A percentile compares a stretch with the other conserved stretches of the same genome.
phyloP scores from a whole-genome alignment of 2,888 invertebrate species.

The Caenorhabditis wallacei region DNA sequence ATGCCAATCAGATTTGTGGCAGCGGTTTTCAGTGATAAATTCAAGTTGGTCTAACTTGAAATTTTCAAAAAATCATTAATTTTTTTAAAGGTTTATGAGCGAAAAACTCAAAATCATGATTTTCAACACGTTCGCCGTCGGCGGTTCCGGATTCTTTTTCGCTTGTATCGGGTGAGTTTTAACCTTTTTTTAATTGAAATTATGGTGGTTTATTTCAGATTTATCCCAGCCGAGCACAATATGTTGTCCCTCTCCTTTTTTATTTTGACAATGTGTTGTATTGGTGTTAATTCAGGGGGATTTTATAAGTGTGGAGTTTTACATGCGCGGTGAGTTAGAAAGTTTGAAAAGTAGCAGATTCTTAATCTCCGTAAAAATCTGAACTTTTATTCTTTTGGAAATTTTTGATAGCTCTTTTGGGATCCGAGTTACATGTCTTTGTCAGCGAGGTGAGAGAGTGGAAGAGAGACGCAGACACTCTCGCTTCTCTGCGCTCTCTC shows the following conservation, averaged over 20 bases:
- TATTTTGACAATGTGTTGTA: constrained; percentile 47
- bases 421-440: no score
- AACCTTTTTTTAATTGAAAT: not conserved
- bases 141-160: constrained; percentile 53
- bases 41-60: constrained; percentile 51
- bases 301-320: constrained; percentile 57
- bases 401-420: no score
- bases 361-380: no score
- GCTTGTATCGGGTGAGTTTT: constrained; percentile 49
- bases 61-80: no score
- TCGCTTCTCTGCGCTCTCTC: no score
- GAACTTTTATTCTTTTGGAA: no score
- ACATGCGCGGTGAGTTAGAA: constrained; percentile 44
- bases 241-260: constrained; percentile 43
- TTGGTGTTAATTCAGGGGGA: constrained; percentile 49
- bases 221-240: constrained; percentile 59
- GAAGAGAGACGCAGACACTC: not conserved
- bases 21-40: constrained; percentile 73
- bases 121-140: constrained; percentile 64
- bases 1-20: constrained; percentile 72
- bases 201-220: constrained; percentile 30
- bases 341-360: no score
- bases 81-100: constrained; percentile 36
- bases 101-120: constrained; percentile 59
- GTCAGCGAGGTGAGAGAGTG: no score